Evolutionary conservation across 2,888 invertebrate species (phyloP).

Genomic region (Panorpa germanica): DNA sequence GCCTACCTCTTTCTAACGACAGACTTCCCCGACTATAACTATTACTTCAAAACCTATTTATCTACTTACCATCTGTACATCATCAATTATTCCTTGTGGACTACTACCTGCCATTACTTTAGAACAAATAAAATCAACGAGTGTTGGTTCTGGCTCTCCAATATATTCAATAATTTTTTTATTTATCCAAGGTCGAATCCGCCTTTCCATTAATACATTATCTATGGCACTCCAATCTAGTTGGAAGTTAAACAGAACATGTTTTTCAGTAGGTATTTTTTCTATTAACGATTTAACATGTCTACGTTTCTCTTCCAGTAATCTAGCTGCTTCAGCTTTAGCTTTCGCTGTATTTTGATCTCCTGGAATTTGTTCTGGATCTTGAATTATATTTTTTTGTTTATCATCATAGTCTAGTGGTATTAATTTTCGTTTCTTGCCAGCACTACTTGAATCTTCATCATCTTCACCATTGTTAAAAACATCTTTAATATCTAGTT

Average conservation of each 20-base stretch:
- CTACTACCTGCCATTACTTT: conserved; percentile 88
- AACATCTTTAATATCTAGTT: conserved; percentile 64
- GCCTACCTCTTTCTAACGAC: too few relatives aligned
- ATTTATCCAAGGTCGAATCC: conserved; percentile 98
- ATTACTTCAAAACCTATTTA: too few relatives aligned
- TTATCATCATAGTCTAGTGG: conserved; percentile 36
- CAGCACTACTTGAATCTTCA: conserved; percentile 27
- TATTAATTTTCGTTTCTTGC: conserved; percentile 65
- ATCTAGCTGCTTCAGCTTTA: conserved; percentile 43
- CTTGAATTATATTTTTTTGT: conserved; percentile 5
- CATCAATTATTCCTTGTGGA: conserved; percentile 89
- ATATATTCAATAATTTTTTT: conserved; percentile 99
- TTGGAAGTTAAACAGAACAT: conserved; percentile 84
- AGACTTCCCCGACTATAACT: background rate
- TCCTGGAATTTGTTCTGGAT: conserved; percentile 8
- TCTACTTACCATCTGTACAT: conserved; percentile 85
- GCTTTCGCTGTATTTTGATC: conserved; percentile 15
- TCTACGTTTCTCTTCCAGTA: conserved; percentile 87
- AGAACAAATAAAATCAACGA: conserved; percentile 99
- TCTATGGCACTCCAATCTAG: conserved; percentile 81
- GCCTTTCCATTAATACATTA: conserved; percentile 71
- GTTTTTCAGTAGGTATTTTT: conserved; percentile 95
- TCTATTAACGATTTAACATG: conserved; percentile 95
- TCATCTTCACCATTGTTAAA: conserved; percentile 72
- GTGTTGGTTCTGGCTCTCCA: conserved; percentile 94